These are phyloP conservation scores for Thaleichthys pacificus DNA, from an alignment of 2,797 vertebrate species.

Conservation along the genomic window DNA sequence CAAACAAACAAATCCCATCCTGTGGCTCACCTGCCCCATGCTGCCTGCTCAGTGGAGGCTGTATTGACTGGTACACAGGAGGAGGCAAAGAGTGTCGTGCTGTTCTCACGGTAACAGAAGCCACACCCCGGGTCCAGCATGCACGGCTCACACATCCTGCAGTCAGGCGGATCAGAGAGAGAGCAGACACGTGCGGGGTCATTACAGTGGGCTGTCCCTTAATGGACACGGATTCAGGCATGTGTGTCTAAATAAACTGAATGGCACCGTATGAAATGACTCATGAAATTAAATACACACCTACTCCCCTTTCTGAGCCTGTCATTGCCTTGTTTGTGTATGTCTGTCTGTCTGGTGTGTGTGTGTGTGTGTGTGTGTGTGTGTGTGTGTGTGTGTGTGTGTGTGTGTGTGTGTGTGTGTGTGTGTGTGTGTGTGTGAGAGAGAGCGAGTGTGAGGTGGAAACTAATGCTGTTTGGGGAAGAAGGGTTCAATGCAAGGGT, in stretches of 20 bases:
- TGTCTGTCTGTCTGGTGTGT: not conserved
- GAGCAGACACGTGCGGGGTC: not conserved
- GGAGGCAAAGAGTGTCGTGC: slow-evolving; percentile 81
- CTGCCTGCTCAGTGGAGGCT: slow-evolving; percentile 84
- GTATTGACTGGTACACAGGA: slow-evolving; percentile 89
- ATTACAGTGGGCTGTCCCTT: not conserved
- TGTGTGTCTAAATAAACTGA: not conserved
- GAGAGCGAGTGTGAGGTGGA: not conserved
- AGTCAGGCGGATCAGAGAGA: not conserved
- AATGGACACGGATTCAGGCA: not conserved
- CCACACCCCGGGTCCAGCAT: slow-evolving; percentile 96
- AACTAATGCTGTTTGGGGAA: not conserved
- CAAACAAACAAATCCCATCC: slow-evolving; percentile 17
- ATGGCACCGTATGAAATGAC: not conserved
- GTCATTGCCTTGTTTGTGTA: not conserved
- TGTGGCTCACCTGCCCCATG: slow-evolving; percentile 93
- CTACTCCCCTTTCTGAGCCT: not conserved
- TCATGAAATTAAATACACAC: not conserved
- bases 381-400: slow-evolving; percentile 19
- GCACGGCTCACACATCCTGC: slow-evolving; percentile 90
- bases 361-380: slow-evolving; percentile 19
- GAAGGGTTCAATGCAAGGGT: slow-evolving; percentile 27
- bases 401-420: slow-evolving; percentile 23
- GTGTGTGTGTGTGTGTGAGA: slow-evolving; percentile 19
- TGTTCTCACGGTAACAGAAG: slow-evolving; percentile 93